phyloP scores from a whole-genome alignment of 2,888 invertebrate species.

The Ditylenchus weischeri region DNA sequence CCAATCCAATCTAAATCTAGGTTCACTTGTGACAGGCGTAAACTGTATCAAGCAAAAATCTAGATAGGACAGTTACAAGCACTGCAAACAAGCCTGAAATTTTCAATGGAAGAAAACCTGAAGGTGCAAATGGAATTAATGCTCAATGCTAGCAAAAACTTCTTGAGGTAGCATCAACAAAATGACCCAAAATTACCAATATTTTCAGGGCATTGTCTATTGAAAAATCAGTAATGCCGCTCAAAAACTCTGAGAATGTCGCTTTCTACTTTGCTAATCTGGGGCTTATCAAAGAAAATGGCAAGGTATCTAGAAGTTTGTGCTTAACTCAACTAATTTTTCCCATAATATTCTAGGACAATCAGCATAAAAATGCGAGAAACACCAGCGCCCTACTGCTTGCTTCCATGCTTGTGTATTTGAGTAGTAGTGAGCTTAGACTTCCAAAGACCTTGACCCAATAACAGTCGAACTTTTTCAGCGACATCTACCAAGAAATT shows the following conservation, averaged over 20 bases:
- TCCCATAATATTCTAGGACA: too few species aligned
- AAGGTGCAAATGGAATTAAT: slow-evolving; percentile 18
- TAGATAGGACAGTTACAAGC: slow-evolving; percentile 25
- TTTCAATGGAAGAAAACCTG: slow-evolving; percentile 21
- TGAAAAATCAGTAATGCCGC: too few species aligned
- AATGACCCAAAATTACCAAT: background rate
- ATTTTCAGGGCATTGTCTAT: background rate
- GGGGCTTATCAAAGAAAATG: background rate
- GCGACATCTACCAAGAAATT: slow-evolving; percentile 22
- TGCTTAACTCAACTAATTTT: too few species aligned
- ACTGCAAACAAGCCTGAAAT: slow-evolving; percentile 14
- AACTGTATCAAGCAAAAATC: too few species aligned
- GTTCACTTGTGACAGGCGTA: too few species aligned
- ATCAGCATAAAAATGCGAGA: too few species aligned
- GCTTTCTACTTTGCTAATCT: slow-evolving; percentile 4
- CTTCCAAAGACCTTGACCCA: background rate
- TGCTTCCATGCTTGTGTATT: too few species aligned
- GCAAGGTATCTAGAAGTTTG: too few species aligned
- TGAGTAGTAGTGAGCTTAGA: too few species aligned
- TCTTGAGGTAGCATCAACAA: slow-evolving; percentile 6
- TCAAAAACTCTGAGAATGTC: background rate
- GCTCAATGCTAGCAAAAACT: slow-evolving; percentile 14
- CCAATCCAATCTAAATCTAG: too few species aligned
- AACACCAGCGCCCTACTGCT: too few species aligned
- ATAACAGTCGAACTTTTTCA: slow-evolving; percentile 12